Evolutionary conservation across 2,888 invertebrate genomes (phyloP), one percentile per base, ranked within the genome.

Genomic region (Apoderus coryli): DNA sequence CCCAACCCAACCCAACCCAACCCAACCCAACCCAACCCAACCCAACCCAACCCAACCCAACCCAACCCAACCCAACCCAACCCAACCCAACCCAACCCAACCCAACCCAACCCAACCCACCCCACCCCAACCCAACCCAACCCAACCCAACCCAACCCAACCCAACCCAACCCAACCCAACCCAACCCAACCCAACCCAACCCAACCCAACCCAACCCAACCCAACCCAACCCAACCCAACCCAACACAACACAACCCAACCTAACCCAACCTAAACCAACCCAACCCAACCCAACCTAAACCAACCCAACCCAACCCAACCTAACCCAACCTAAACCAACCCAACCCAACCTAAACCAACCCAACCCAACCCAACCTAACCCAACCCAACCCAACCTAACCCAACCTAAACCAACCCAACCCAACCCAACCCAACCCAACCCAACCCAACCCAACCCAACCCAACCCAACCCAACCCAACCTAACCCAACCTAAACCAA

Each of bases 1-100:
- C 25, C 25, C 25, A 24, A 24, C 25, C 25, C 25, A 24, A 24
- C 25, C 25, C 25, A 24, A 24, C 25, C 25, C 25, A 24, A 24
- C 25, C 25, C 25, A 24, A 24, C 25, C 25, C 25, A 24, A 24
- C 25, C 25, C 25, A 24, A 24, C 25, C 25, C 25, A 24, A 24
- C 25, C 25, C 25, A 24, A 24, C 25, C 25, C 25, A 24, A 24
- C 25, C 25, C 25, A 24, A 24, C 25, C 25, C 25, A 24, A 24
- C 25, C 25, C 25, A 24, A 24, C 25, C 25, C 25, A 24, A 24
- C 25, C 25, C 25, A 24, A 24, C 25, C 25, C 25, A 24, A 24
- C 25, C 25, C 25, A 24, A 24, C 25, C 25, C 25, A 24, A 24
- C 25, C 25, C 25, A 24, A 24, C 25, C 25, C 25, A 24, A 24